These are phyloP conservation scores for Trichoplusia ni DNA, from an alignment of 1,140 invertebrate species.

Conservation along the genomic window DNA sequence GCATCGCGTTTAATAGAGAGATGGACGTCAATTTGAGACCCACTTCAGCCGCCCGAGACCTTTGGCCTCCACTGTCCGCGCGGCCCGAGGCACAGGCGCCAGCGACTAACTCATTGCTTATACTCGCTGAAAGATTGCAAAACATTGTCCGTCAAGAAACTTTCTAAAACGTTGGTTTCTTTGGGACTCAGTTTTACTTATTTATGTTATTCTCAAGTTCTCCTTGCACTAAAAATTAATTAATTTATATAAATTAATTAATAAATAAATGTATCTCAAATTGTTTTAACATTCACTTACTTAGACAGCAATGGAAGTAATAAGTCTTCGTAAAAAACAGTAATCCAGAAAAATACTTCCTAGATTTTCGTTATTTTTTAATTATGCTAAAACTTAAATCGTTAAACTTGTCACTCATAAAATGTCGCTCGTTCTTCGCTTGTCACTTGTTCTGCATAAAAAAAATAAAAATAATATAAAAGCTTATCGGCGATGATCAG, in stretches of 20 bases:
- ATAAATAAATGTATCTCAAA: too few relatives aligned
- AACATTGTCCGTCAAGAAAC: background rate
- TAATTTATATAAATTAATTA: too few relatives aligned
- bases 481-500: slow-evolving; percentile 23
- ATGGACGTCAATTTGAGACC: slow-evolving; percentile 58
- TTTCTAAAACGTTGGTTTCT: too few relatives aligned
- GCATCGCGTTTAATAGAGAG: slow-evolving; percentile 45
- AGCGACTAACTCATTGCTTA: background rate
- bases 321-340: too few relatives aligned
- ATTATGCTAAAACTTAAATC: too few relatives aligned
- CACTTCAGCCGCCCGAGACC: slow-evolving; percentile 44
- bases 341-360: too few relatives aligned
- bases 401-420: background rate
- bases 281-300: too few relatives aligned
- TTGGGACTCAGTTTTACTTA: too few relatives aligned
- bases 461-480: slow-evolving; percentile 33
- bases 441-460: background rate
- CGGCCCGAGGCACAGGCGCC: background rate
- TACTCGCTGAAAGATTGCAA: background rate
- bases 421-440: background rate
- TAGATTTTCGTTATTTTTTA: too few relatives aligned
- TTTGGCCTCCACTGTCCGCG: background rate
- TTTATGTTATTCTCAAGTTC: too few relatives aligned
- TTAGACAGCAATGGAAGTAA: too few relatives aligned
- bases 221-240: too few relatives aligned